Base-by-base conservation (phyloP, 2,888 invertebrate genomes). In the Gymnoscelis rufifasciata region DNA sequence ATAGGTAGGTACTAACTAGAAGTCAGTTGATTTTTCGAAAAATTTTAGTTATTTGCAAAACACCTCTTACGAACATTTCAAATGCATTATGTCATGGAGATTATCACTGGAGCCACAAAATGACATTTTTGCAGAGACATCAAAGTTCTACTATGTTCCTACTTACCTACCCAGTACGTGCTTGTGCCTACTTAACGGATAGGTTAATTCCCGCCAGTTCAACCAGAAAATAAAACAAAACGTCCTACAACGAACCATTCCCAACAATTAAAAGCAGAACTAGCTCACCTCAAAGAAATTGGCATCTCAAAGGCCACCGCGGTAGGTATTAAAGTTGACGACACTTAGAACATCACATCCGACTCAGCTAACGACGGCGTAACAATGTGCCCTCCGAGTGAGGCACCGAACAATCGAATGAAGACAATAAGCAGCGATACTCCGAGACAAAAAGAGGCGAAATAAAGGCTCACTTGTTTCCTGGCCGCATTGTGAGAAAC, bases 391-490 rank as follows among this genome's bases (percentile, higher is more conserved):
- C 86, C 84, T 86, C 80, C 83, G 86, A 86, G 87, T 10, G 19
- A 35, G 88, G 87, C 83, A 76, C 80, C 84, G 88, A 88, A 89
- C 89, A 89, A 89, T 89, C 89, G 88, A 88, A 88, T 88, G 89
- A 88, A 89, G 88, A 89, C 89, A 89, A 89, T 89, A 88, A 88
- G 86, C 88, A 88, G 86, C 88, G 89, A 88, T 88, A 89, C 88
- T 89, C 88, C 83, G 88, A 88, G 88, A 89, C 89, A 89, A 89
- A 89, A 89, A 89, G 88, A 87, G 84, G 86, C 88, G 87, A 88
- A 89, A 88, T 88, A 89, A 88, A 89, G 88, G 88, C 88, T 88
- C 88, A 88, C 88, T 88, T 88, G 88, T 88, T 88, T 88, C 87
- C 88, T 88, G 86, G 87, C 88, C 87, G 87, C 87, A 88, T 88